Evolutionary conservation across 37 sponge, comb jelly and placozoan genomes (phyloP).

Genomic region (Crambe crambe): DNA sequence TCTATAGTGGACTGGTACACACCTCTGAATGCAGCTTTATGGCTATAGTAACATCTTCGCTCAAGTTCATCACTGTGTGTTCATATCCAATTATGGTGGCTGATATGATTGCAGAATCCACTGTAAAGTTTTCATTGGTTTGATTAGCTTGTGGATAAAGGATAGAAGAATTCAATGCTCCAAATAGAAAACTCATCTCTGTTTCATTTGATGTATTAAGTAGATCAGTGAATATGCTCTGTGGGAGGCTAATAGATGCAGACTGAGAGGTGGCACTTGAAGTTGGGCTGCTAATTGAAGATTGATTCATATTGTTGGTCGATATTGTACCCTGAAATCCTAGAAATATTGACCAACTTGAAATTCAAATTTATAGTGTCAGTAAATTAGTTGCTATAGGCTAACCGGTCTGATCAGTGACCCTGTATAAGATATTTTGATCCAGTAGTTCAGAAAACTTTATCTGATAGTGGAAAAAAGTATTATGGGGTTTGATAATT

Average conservation of each 20-base stretch:
- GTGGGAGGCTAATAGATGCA: background rate
- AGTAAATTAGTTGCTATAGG: background rate
- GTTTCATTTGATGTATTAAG: background rate
- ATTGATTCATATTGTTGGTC: too few relatives aligned
- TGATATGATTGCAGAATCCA: constrained; percentile 12
- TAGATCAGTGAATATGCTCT: background rate
- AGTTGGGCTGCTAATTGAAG: background rate
- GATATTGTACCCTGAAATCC: background rate
- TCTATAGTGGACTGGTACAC: background rate
- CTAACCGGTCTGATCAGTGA: background rate
- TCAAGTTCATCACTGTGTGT: background rate
- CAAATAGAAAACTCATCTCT: constrained; percentile 9
- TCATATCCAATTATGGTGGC: constrained; percentile 14
- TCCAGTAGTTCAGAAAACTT: background rate
- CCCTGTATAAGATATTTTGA: background rate
- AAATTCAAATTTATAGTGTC: background rate
- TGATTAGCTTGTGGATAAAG: background rate
- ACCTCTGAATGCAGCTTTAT: constrained; percentile 7
- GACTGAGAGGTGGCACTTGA: background rate
- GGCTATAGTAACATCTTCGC: background rate
- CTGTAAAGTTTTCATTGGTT: background rate
- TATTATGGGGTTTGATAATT: background rate
- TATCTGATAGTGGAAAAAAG: background rate
- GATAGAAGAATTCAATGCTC: background rate
- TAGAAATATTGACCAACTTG: too few relatives aligned